Base-by-base conservation (phyloP, 2,797 vertebrate species). In the Myripristis murdjan region DNA sequence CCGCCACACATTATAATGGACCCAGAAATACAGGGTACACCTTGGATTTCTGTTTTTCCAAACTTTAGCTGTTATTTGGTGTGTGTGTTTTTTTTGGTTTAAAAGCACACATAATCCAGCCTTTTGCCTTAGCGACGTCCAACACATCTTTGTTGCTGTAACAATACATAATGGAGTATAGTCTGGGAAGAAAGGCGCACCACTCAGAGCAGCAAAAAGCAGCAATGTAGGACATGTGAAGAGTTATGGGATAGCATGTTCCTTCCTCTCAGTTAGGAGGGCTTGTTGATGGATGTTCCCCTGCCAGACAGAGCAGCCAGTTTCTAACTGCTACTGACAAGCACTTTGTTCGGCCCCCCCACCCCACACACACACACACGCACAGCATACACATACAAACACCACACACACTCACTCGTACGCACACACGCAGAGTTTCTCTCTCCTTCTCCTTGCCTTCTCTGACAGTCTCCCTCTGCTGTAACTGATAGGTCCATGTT, bases 271-370 rank as follows among this genome's bases (percentile, higher is more conserved):
- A 53, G 68, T 88, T 85, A 81, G 35, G 47, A 69, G 53, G 26
- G 35, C 64, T 60, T 24, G 51, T 79, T 89, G 86, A 91, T 83
- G 84, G 82, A 92, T 84, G 84, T 61, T 87, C 66, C 49, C 33
- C 70, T 64, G 79, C 72, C 88, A 86, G 77, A 82, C 73, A 49
- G 57, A 51, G 73, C 76, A 64, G 81, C 39, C 80, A 68, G 62
- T 70, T 77, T 72, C 84, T 91, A 92, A 92, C 89, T 46, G 75
- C 82, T 81, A 73, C 81, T 87, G 89, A 92, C 90, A 91, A 75
- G 65, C 83, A 84, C 82, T 91, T 82, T 85, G 80, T 86, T 85
- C 80, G 71, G 52, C 3, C 67, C 35, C 8, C 46, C 23, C 31
- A 43, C 24, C 20, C 11, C 20, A 4, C 57, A 11, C 0, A 33